A percentile compares a stretch with the other conserved stretches of the same genome.
Evolutionary conservation across 2,888 invertebrate species (phyloP).

Genomic region (Eumerus sabulonum): DNA sequence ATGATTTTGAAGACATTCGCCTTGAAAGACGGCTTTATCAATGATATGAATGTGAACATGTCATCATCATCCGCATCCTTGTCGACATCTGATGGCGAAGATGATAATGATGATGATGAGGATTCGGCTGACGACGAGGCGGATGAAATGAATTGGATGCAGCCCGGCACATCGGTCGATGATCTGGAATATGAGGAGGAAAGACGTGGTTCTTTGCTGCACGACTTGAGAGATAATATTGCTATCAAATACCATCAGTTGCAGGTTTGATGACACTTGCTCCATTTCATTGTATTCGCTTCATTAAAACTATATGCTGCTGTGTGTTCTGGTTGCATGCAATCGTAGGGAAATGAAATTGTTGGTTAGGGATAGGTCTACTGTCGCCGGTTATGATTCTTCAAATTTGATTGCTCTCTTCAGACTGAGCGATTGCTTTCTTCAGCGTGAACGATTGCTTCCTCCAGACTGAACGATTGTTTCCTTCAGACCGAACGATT

Average conservation of each 20-base stretch:
- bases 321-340: conserved; percentile 11
- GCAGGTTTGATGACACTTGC: conserved; percentile 62
- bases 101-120: conserved; percentile 40
- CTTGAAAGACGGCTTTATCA: conserved; percentile 24
- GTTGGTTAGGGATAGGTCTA: neutral
- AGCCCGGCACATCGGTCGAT: conserved; percentile 75
- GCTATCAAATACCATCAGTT: conserved; percentile 70
- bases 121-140: conserved; percentile 69
- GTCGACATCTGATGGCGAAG: conserved; percentile 39
- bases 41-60: conserved; percentile 16
- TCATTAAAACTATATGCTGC: conserved; percentile 3
- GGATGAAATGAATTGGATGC: conserved; percentile 74
- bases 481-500: too few species aligned
- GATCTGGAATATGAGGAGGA: conserved; percentile 73
- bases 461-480: too few species aligned
- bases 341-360: conserved; percentile 24
- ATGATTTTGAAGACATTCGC: conserved; percentile 44
- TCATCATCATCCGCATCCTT: conserved; percentile 22
- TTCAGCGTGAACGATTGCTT: too few species aligned
- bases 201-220: conserved; percentile 72
- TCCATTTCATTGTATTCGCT: neutral
- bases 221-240: conserved; percentile 73
- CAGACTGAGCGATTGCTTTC: too few species aligned
- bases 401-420: too few species aligned
- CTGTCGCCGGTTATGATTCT: neutral